These are phyloP conservation scores for Garrulus glandarius DNA, from an alignment of 2,797 vertebrate species.

Conservation along the genomic window DNA sequence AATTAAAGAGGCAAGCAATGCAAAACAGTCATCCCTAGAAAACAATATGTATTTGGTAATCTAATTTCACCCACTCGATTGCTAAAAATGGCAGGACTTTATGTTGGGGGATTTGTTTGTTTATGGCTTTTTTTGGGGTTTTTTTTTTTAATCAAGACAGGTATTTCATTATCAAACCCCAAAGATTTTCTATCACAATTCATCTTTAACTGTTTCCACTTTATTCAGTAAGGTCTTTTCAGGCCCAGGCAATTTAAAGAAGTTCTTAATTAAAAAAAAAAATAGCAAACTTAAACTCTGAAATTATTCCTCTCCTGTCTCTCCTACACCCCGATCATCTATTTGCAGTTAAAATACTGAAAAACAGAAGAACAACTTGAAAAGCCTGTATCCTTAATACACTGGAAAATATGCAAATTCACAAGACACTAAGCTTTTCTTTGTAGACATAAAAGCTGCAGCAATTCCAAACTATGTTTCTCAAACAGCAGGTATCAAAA, in stretches of 20 bases:
- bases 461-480: not conserved
- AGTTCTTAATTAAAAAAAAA: not conserved
- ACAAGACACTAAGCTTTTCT: not conserved
- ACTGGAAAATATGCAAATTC: not conserved
- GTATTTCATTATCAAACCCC: not conserved
- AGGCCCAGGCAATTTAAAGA: not conserved
- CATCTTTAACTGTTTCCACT: not conserved
- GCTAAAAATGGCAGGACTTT: not conserved
- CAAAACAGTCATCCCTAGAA: not conserved
- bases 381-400: not conserved
- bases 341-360: not conserved
- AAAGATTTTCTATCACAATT: not conserved
- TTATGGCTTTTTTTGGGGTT: not conserved
- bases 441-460: not conserved
- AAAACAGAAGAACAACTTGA: not conserved
- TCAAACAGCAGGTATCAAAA: conserved; percentile 2
- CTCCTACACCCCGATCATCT: not conserved
- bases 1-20: not conserved
- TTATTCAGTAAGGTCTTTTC: not conserved
- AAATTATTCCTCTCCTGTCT: not conserved
- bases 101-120: not conserved
- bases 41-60: not conserved
- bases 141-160: not conserved
- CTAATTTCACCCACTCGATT: not conserved
- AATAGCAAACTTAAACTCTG: not conserved